phyloP scores from a whole-genome alignment of 2,888 invertebrate genomes.

The Epistrophella euchroma region DNA sequence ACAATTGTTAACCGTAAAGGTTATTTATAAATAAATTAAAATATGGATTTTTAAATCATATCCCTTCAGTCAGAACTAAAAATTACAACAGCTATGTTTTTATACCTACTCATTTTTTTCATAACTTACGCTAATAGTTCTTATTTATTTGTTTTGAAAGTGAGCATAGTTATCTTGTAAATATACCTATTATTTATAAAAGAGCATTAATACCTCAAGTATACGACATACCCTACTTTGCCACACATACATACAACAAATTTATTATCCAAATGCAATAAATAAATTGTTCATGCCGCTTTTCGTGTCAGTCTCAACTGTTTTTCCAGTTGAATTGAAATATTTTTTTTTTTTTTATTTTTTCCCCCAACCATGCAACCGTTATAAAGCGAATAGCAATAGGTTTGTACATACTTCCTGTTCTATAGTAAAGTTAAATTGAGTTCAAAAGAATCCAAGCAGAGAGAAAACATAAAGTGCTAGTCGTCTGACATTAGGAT shows the following conservation, averaged over 20 bases:
- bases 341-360: neutral
- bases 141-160: too few relatives aligned
- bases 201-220: neutral
- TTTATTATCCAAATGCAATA: neutral
- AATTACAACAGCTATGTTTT: too few relatives aligned
- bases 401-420: conserved; percentile 55
- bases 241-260: neutral
- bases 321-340: conserved; percentile 21
- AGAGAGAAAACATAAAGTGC: conserved; percentile 11
- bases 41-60: too few relatives aligned
- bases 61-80: too few relatives aligned
- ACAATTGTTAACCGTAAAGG: too few relatives aligned
- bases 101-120: too few relatives aligned
- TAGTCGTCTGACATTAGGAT: neutral
- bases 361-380: neutral
- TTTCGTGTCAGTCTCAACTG: conserved; percentile 2
- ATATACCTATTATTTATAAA: neutral
- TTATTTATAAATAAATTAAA: too few relatives aligned
- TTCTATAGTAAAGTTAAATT: conserved; percentile 17
- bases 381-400: conserved; percentile 59
- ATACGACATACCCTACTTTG: conserved; percentile 1
- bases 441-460: conserved; percentile 30
- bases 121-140: too few relatives aligned
- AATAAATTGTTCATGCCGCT: neutral
- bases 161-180: neutral